Evolutionary conservation across 92 coral and sea anemone species (phyloP), one percentile per base, ranked within the genome.

Genomic region (Epizoanthus stellaris): DNA sequence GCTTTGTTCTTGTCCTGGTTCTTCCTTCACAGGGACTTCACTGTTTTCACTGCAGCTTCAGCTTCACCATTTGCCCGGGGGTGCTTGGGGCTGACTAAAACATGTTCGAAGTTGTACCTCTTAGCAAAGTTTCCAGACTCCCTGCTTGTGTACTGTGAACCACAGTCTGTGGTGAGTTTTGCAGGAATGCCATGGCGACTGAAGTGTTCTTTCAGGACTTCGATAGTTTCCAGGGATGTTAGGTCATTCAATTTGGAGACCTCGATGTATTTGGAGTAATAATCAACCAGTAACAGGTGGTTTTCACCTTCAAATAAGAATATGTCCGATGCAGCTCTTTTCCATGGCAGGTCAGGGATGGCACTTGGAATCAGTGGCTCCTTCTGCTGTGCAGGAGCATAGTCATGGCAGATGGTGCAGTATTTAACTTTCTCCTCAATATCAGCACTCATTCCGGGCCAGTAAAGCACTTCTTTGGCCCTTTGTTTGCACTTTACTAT

Each of bases 251-350:
- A 58, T 25, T 87, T 80, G 45, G 88, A 57, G 43, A 84, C 89
- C 36, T 91, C 94, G 38, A 88, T 88, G 85, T 85, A 88, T 21
- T 91, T 88, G 76, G 94, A 87, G 76, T 70, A 86, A 76, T 89
- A 92, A 58, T 89, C 95, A 56, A 92, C 89, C 38, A 85, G 84
- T 38, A 82, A 47, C 20, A 86, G 81, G 84, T 77, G 86, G 74
- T 84, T 67, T 59, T 80, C 81, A 17, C 91, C 85, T 57, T 92
- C 82, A 38, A 89, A 89, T 77, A 86, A 65, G 66, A 92, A 75
- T 42, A 86, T 89, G 89, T 89, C 89, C 54, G 91, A 89, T 19
- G 89, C 89, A 47, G 82, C 88, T 64, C 42, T 67, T n/a, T 73
- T 67, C 95, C 95, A 92, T 34, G 91, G 92, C 57, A 86, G 75